These are phyloP conservation scores for Heterohyrax brucei DNA, from an alignment of 2,797 vertebrate species.

Conservation along the genomic window DNA sequence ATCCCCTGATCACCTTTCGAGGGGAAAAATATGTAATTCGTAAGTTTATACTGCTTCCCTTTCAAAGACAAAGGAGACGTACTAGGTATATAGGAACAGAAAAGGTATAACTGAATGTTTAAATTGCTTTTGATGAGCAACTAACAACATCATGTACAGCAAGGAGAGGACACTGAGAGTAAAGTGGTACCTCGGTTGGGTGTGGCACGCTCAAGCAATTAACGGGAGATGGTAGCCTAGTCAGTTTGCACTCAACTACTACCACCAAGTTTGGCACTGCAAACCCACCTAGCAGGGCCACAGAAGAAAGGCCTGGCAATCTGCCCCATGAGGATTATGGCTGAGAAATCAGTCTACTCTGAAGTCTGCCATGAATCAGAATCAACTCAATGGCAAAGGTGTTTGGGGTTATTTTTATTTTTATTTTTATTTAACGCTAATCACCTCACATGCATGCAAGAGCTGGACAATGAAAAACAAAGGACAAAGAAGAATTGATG, in stretches of 20 bases:
- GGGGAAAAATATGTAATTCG: neutral
- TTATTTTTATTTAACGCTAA: too few species aligned
- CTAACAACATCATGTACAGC: neutral
- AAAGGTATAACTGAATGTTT: neutral
- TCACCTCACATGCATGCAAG: too few species aligned
- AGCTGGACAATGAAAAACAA: neutral
- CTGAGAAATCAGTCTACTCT: neutral
- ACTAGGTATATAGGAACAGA: neutral
- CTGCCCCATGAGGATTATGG: neutral
- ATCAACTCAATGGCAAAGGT: neutral
- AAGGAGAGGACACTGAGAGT: rapidly evolving
- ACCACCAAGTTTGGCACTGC: neutral
- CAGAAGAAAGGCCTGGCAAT: neutral
- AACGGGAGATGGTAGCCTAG: neutral
- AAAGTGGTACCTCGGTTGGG: neutral
- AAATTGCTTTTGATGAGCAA: too few species aligned
- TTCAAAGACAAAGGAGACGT: neutral
- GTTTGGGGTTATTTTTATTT: neutral
- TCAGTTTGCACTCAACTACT: neutral
- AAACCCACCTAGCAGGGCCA: neutral
- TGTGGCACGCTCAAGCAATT: neutral
- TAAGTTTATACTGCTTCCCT: neutral
- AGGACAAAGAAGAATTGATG: neutral
- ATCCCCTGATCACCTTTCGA: neutral
- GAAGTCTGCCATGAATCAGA: neutral